Base-by-base conservation (phyloP, 37 sponge, comb jelly and placozoan species). In the Petrosia ficiformis region DNA sequence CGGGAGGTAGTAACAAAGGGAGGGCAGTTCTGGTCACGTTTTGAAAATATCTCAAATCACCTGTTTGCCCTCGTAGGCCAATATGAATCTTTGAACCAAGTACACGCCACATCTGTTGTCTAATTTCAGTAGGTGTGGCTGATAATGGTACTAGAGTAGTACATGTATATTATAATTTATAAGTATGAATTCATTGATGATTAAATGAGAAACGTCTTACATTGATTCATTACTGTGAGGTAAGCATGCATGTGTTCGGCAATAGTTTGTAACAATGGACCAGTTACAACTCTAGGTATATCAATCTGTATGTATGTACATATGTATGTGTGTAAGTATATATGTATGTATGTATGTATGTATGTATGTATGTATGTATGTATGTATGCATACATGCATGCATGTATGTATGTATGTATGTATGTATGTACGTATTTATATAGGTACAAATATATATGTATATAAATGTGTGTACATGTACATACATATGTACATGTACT, bases 181-280 rank as follows among this genome's bases (percentile, higher is more conserved):
- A 38, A 40, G 35, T 69, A 43, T 14, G 39, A 33, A 10, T 11
- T 11, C 32, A 19, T 24, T 28, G 44, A 52, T 2, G 11, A 4
- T 28, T 44, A 29, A 3, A 29, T 28, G 21, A n/a, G n/a, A n/a
- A n/a, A n/a, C n/a, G n/a, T n/a, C n/a, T n/a, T n/a, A n/a, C n/a
- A n/a, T n/a, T n/a, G n/a, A n/a, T n/a, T n/a, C n/a, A n/a, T n/a
- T n/a, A 81, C 90, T 35, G 2, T 40, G 48, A 84, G 32, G 78
- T 80, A 90, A 38, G 61, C 10, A 63, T 90, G 81, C 11, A 90
- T 54, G 70, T 90, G 90, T 3, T 72, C 41, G 2, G 78, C 81
- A 0, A 37, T 44, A 1, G 61, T 81, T 43, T 39, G 39, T 29
- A 76, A 24, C 40, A 90, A 34, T 67, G 77, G 80, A 59, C 63